Evolutionary conservation across 2,113 vertebrate genomes (phyloP), one percentile per base, ranked within the genome.

Genomic region (Apaloderma vittatum): DNA sequence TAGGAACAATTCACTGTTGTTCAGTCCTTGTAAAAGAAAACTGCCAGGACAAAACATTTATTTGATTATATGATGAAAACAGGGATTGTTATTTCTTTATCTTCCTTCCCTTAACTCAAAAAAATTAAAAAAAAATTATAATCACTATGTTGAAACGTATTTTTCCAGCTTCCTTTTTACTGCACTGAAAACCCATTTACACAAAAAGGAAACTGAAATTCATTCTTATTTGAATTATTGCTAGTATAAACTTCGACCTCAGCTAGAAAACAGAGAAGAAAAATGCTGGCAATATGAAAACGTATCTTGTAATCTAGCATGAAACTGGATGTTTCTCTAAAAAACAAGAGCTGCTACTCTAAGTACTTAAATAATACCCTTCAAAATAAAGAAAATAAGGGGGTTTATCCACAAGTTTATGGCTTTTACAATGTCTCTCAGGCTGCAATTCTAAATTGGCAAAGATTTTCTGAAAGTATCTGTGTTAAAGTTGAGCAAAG

Each of bases 401-500:
- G 9, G 5, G 2, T 8, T 17, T 59, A 26, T 48, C 27, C 51
- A 74, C 22, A 51, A 49, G 66, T 30, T 82, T 19, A 58, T 40
- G 10, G 22, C n/a, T 86, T 73, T 81, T 76, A n/a, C 40, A 32
- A 21, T 57, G 18, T 66, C 43, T 79, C 57, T 72, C 46, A 61
- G 58, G 21, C 52, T 86, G 55, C 59, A 85, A 49, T 76, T 68
- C 9, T 1, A 74, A 96, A 86, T 24, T 94, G 93, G 85, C 85
- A 92, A 73, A 83, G 36, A 26, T 49, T 57, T 61, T 82, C 51
- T 71, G 29, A 91, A 86, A 93, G 76, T 74, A 82, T 74, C 72
- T 88, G 48, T 88, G 72, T 40, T 86, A 71, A 90, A 94, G 78
- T 88, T 95, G 59, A 95, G 32, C 29, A 83, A 88, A 43, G 34